These are phyloP conservation scores for Aleiodes alternator DNA, from an alignment of 2,888 invertebrate genomes.

Conservation along the genomic window DNA sequence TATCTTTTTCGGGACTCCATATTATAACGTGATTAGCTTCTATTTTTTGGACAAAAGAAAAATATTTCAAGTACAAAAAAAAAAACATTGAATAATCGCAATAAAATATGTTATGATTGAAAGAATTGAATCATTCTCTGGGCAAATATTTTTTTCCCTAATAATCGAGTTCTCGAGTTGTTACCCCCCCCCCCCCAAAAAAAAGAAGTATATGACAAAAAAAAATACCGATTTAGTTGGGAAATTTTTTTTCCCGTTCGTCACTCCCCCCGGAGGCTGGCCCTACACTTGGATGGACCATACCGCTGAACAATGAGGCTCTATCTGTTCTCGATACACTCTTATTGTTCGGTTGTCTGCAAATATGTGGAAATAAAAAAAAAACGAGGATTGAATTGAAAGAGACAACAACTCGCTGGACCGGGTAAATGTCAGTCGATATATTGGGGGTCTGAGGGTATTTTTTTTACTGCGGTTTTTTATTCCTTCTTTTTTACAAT, in stretches of 20 bases:
- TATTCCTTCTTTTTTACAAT: constrained; percentile 41
- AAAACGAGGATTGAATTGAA: constrained; percentile 41
- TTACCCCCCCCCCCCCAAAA: constrained; percentile 51
- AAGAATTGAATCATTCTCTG: too few relatives aligned
- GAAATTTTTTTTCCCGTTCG: constrained; percentile 34
- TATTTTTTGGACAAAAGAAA: too few relatives aligned
- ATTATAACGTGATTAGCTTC: too few relatives aligned
- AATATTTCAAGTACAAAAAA: too few relatives aligned
- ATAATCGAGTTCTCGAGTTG: constrained; percentile 45
- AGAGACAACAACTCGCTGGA: constrained; percentile 51
- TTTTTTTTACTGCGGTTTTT: constrained; percentile 51
- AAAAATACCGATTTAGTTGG: constrained; percentile 51
- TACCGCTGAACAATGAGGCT: constrained; percentile 37
- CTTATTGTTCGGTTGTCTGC: constrained; percentile 58
- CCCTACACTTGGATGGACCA: constrained; percentile 37
- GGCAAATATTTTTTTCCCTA: too few relatives aligned
- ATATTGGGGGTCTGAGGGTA: constrained; percentile 55
- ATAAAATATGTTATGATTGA: too few relatives aligned
- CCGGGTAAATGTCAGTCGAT: constrained; percentile 63
- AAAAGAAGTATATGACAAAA: constrained; percentile 41
- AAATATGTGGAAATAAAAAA: constrained; percentile 51
- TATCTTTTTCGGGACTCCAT: too few relatives aligned
- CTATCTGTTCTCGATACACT: constrained; percentile 57
- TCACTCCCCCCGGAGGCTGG: constrained; percentile 42
- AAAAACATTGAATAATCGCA: too few relatives aligned